Base-by-base conservation (phyloP, 1,140 invertebrate genomes). In the Achatina immaculata region DNA sequence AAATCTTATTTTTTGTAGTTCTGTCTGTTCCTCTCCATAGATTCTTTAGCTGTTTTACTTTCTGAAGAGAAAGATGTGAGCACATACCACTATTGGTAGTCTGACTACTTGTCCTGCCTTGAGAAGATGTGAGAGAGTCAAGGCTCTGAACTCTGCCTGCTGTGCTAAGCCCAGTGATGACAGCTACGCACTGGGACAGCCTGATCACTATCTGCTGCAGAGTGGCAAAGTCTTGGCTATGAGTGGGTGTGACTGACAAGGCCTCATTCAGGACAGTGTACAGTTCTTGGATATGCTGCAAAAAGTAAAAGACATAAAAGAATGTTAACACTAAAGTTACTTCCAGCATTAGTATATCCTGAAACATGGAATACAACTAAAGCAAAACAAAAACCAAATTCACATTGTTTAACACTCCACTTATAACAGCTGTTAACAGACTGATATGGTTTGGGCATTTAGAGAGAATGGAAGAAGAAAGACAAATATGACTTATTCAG, bases 221-320 rank as follows among this genome's bases (percentile, higher is more conserved):
- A 4, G 83, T 84, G 75, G 84, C 81, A 68, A 85, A 86, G 73
- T 89, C 88, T 11, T 77, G 66, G 48, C 84, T 84, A 31, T 85
- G 82, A 14, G 51, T 69, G 6, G 77, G 40, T 7, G 89, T 90
- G 78, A 83, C 84, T 16, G 74, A 36, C 81, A 87, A 90, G 68
- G 89, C 85, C 0, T 89, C 89, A 58, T 83, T 83, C 14, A 89
- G 45, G 2, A 87, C 85, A 31, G 81, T 81, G 79, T 86, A 88
- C 74, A 90, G 69, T n/a, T 90, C 88, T 71, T 85, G 83, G 28
- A 89, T 84, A 66, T 90, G 89, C 84, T 89, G 84, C n/a, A 40
- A 9, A 42, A 1, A 40, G 14, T 2, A 34, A 68, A 31, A 68
- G 34, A 68, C 1, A 73, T 14, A 31, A 72, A 34, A 65, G 24